Percentiles rank a stretch among this genome's conserved stretches.
Conservation (phyloP, 1,140 invertebrate genomes). For the Thaumetopoea pityocampa region DNA sequence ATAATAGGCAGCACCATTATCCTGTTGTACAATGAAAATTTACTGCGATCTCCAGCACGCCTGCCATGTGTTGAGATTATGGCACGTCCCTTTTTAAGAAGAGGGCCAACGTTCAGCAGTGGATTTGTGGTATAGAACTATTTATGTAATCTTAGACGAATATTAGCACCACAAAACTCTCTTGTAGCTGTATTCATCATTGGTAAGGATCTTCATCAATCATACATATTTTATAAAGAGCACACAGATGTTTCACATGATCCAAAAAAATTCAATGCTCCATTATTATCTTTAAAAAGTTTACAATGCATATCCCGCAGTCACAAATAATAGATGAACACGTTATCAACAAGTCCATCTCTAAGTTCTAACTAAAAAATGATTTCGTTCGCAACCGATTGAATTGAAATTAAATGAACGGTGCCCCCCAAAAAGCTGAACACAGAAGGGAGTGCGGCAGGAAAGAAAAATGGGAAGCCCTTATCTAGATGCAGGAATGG, state of each 20-base stretch:
- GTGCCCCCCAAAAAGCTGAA: conserved; percentile 35
- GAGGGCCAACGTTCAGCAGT: too few species aligned
- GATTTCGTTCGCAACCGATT: conserved; percentile 61
- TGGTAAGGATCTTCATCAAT: too few species aligned
- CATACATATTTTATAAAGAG: too few species aligned
- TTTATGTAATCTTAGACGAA: too few species aligned
- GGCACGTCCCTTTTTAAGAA: too few species aligned
- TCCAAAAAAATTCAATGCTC: conserved; percentile 6
- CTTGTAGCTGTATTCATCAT: too few species aligned
- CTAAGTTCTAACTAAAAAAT: conserved; percentile 40
- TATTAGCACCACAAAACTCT: too few species aligned
- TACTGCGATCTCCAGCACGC: too few species aligned
- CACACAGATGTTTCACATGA: conserved; percentile 4
- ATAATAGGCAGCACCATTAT: too few species aligned
- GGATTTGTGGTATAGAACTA: too few species aligned
- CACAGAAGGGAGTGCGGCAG: conserved; percentile 21
- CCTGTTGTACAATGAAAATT: too few species aligned
- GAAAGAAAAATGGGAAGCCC: conserved; percentile 62
- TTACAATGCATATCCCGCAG: conserved; percentile 35
- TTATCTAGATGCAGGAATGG: conserved; percentile 68
- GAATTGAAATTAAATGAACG: conserved; percentile 65
- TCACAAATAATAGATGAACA: conserved; percentile 51
- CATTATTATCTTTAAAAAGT: conserved; percentile 4
- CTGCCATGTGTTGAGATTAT: too few species aligned
- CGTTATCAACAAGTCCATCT: conserved; percentile 59